A percentile compares a stretch with the other conserved stretches of the same genome.
phyloP scores from a whole-genome alignment of 35 echinoderm and acorn worm genomes.

The Eucidaris tribuloides region DNA sequence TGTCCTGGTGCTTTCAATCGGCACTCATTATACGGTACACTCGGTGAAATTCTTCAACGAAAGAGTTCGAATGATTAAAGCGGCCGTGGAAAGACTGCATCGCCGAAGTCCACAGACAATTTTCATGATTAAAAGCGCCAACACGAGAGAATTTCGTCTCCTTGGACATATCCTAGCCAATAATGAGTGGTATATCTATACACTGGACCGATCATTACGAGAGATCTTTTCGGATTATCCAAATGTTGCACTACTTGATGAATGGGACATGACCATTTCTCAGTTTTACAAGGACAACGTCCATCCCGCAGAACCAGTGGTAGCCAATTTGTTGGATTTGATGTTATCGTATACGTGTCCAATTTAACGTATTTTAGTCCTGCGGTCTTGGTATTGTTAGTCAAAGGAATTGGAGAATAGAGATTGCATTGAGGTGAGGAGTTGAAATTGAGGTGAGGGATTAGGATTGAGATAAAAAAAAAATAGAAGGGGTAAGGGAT shows the following conservation, averaged over 20 bases:
- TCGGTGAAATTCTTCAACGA: not conserved
- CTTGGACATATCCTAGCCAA: not conserved
- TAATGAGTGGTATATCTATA: slow-evolving; percentile 15
- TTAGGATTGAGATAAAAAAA: too few relatives aligned
- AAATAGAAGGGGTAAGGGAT: too few relatives aligned
- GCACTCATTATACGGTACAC: not conserved
- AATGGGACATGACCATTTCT: not conserved
- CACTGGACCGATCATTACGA: not conserved
- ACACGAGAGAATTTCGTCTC: not conserved
- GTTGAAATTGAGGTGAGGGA: too few relatives aligned
- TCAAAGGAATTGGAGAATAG: too few relatives aligned
- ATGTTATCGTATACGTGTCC: slow-evolving; percentile 12
- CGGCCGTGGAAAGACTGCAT: slow-evolving; percentile 14
- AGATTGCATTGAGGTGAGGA: too few relatives aligned
- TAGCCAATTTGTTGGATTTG: not conserved
- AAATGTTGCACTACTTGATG: not conserved
- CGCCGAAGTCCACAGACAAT: not conserved
- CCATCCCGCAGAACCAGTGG: not conserved
- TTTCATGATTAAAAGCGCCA: not conserved
- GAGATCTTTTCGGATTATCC: not conserved
- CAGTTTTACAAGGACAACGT: not conserved
- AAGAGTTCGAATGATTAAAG: not conserved
- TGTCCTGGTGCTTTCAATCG: not conserved
- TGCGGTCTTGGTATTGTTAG: too few relatives aligned
- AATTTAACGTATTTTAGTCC: too few relatives aligned